These are phyloP conservation scores for Cacoxenus indagator DNA, from an alignment of 2,888 invertebrate species.

Conservation along the genomic window DNA sequence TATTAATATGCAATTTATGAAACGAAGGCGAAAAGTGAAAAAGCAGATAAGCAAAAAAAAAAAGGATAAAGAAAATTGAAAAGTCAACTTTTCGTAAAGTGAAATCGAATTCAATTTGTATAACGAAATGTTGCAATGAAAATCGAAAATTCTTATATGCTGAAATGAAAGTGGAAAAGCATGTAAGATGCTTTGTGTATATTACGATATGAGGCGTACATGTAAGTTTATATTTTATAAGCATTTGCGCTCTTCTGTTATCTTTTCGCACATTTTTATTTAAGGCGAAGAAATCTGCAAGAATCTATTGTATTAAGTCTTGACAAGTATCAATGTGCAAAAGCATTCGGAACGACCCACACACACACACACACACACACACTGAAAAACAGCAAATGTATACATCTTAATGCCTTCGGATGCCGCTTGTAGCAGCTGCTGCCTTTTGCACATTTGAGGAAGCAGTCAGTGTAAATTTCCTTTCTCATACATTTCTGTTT, in stretches of 20 bases:
- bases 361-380: neutral
- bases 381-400: neutral
- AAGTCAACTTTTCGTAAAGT: neutral
- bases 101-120: slow-evolving; percentile 15
- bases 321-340: slow-evolving; percentile 2
- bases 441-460: too few relatives aligned
- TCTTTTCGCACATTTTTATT: neutral
- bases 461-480: neutral
- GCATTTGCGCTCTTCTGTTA: neutral
- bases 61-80: neutral
- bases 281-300: slow-evolving; percentile 4
- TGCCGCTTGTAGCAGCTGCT: neutral
- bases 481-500: neutral
- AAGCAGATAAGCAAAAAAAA: neutral
- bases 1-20: slow-evolving; percentile 1
- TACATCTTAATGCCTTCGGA: neutral
- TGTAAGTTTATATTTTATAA: neutral
- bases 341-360: neutral
- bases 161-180: slow-evolving; percentile 50
- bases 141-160: slow-evolving; percentile 42
- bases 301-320: neutral
- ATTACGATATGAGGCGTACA: neutral
- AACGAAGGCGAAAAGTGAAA: neutral
- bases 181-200: neutral
- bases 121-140: slow-evolving; percentile 20